Evolutionary conservation across 2,113 vertebrate species (phyloP), one percentile per base, ranked within the genome.

Genomic region (Poeciliopsis turrubarensis): DNA sequence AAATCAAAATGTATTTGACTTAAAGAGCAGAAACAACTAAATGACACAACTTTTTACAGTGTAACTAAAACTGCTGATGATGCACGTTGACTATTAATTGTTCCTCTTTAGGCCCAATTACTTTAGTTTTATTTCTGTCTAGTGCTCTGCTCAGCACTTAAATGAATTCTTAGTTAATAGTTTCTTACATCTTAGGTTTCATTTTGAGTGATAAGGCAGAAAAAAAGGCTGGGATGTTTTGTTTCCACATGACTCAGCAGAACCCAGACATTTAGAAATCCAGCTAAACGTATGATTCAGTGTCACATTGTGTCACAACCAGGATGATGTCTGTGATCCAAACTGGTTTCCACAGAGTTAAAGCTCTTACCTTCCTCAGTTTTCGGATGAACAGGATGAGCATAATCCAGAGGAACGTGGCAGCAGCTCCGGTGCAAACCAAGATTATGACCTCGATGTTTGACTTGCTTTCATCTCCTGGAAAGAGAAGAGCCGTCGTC

Each of bases 321-420:
- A 5, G 2, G 15, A 32, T 57, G 74, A 2, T 5, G 32, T 72
- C 30, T 41, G 9, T 1, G 17, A 41, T 11, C 17, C 0, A 4
- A 75, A 79, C 54, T 44, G 25, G 10, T 32, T 57, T 27, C 10
- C 2, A 41, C 9, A 54, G 27, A 67, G 47, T 47, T 34, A 12
- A 54, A 32, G 32, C 0, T 25, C 90, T 93, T 89, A 97, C 96
- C 95, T 97, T 98, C 81, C 96, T 94, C 8, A 98, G 91, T 72
- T 97, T 98, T 65, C 97, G 95, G 47, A 98, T 97, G 86, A 98
- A 96, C 10, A 98, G 93, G 61, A 97, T 97, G 15, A 98, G 95
- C 77, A 98, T 96, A 27, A 98, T 94, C 97, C 97, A 98, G 85
- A 98, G 96, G 89, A 98, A 96, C 0, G 96, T 98, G 27, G 96